Evolutionary conservation across 2,888 invertebrate species (phyloP).

Genomic region (Meganola albula): DNA sequence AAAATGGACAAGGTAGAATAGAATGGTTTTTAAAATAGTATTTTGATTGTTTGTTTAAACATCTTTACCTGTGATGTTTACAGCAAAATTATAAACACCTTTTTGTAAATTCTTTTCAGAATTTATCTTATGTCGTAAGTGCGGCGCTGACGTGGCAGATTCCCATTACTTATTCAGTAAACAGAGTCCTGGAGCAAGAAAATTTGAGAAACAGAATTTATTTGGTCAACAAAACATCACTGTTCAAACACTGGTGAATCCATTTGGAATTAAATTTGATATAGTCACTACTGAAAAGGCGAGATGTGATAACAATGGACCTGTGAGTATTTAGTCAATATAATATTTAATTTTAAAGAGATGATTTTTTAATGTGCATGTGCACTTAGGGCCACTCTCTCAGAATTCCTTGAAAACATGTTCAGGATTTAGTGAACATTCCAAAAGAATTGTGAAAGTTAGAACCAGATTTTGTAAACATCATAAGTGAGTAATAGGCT

Average conservation of each 20-base stretch:
- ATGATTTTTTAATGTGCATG: too few species aligned
- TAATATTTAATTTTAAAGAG: too few species aligned
- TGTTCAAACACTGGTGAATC: conserved; percentile 76
- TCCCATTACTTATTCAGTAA: conserved; percentile 71
- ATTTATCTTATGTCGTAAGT: conserved; percentile 75
- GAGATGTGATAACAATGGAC: conserved; percentile 71
- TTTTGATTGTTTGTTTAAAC: too few species aligned
- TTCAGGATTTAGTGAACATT: too few species aligned
- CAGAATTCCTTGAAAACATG: too few species aligned
- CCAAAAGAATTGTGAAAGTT: too few species aligned
- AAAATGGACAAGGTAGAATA: conserved; percentile 43
- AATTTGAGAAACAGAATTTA: conserved; percentile 65
- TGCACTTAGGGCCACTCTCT: too few species aligned
- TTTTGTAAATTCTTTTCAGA: conserved; percentile 48
- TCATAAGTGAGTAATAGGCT: too few species aligned
- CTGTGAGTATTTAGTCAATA: too few species aligned
- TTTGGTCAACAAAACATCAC: conserved; percentile 74
- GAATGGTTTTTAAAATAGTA: neutral
- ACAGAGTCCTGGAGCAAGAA: conserved; percentile 67
- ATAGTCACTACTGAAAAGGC: conserved; percentile 73
- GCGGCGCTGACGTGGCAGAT: conserved; percentile 78
- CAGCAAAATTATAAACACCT: too few species aligned
- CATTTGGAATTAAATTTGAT: conserved; percentile 73
- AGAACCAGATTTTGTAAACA: too few species aligned
- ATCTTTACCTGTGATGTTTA: conserved; percentile 16